Evolutionary conservation across 2,888 invertebrate species (phyloP).

Genomic region (Chironomus riparius): DNA sequence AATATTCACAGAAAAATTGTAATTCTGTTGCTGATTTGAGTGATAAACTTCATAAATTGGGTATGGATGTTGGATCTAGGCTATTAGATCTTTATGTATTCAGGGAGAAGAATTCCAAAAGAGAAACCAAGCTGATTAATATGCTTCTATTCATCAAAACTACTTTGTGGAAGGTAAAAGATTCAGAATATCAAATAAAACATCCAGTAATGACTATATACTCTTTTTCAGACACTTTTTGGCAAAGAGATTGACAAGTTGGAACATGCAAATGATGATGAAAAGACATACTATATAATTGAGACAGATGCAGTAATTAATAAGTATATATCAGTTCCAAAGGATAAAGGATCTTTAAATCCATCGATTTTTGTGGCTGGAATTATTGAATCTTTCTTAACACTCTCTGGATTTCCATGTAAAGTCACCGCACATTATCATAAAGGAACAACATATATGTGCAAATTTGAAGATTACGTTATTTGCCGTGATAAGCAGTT

Average conservation of each 20-base stretch:
- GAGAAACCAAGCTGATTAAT: constrained; percentile 90
- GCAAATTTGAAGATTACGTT: constrained; percentile 92
- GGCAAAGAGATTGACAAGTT: constrained; percentile 97
- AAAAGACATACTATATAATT: constrained; percentile 94
- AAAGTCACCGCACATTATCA: constrained; percentile 99
- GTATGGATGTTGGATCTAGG: constrained; percentile 88
- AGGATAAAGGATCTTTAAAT: constrained; percentile 94
- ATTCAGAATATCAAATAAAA: background rate
- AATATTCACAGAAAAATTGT: constrained; percentile 94
- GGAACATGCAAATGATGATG: constrained; percentile 98
- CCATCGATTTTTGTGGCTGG: constrained; percentile 98
- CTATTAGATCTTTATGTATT: constrained; percentile 89
- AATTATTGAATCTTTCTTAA: constrained; percentile 91
- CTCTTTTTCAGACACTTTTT: constrained; percentile 64
- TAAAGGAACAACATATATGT: constrained; percentile 98
- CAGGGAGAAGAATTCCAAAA: constrained; percentile 84
- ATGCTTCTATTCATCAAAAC: constrained; percentile 93
- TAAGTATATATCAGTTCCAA: constrained; percentile 93
- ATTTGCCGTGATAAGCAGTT: constrained; percentile 82
- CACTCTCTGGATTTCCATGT: constrained; percentile 91
- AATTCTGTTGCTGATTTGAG: constrained; percentile 83
- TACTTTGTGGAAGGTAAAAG: constrained; percentile 84
- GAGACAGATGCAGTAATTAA: constrained; percentile 97
- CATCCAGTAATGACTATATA: background rate
- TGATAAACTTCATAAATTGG: constrained; percentile 80